A percentile compares a stretch with the other conserved stretches of the same genome.
phyloP scores from a whole-genome alignment of 2,113 vertebrate species.

The Silurus asotus region DNA sequence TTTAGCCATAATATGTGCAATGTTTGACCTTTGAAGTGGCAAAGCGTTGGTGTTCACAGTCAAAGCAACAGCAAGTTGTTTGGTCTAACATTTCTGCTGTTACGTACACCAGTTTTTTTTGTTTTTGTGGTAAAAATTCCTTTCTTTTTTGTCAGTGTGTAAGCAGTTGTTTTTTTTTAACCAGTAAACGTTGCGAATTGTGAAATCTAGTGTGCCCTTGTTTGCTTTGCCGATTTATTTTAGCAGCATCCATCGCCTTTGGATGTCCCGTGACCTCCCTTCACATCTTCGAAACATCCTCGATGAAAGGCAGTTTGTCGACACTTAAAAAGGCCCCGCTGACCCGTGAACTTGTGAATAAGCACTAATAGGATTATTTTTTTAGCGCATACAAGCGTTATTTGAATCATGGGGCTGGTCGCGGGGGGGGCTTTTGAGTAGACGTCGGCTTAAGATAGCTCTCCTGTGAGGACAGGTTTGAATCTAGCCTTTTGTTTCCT shows the following conservation, averaged over 20 bases:
- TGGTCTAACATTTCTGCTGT: not conserved
- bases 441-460: not conserved
- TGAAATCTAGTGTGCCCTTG: not conserved
- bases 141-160: not conserved
- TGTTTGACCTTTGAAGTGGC: not conserved
- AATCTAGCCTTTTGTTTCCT: not conserved
- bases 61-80: not conserved
- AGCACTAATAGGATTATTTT: conserved; percentile 3
- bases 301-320: conserved; percentile 37
- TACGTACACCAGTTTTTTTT: not conserved
- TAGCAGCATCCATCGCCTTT: conserved; percentile 14
- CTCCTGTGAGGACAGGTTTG: not conserved
- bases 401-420: not conserved
- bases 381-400: not conserved
- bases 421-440: not conserved
- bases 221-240: conserved; percentile 26
- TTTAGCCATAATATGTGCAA: not conserved
- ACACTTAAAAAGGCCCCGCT: conserved; percentile 29
- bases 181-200: not conserved
- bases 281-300: conserved; percentile 18
- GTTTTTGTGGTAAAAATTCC: not conserved
- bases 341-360: conserved; percentile 36
- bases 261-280: no score
- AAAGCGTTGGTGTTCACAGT: not conserved
- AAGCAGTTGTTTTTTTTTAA: not conserved